Conservation (phyloP, 2,888 invertebrate species). For the Anaspis maculata region DNA sequence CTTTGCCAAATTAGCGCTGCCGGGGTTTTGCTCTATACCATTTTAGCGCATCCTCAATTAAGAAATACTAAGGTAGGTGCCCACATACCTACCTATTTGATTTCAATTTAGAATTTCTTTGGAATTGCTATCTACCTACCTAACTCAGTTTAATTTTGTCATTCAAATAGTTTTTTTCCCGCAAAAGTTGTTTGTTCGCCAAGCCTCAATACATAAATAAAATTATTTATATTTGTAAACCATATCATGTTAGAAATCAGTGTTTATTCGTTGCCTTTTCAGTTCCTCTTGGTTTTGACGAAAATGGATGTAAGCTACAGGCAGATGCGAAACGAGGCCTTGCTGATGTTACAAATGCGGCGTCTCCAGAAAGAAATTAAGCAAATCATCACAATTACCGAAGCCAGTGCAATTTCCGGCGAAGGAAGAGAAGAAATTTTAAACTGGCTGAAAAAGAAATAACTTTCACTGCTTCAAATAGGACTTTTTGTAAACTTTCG, state of each 20-base stretch:
- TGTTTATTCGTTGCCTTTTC: constrained; percentile 21
- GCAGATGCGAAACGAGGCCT: constrained; percentile 79
- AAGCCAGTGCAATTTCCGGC: constrained; percentile 66
- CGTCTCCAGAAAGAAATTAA: constrained; percentile 60
- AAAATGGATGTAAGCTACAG: constrained; percentile 83
- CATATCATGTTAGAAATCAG: neutral
- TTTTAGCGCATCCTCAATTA: constrained; percentile 64
- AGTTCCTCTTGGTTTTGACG: constrained; percentile 63
- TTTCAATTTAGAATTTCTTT: too few species aligned
- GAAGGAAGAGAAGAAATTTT: constrained; percentile 61
- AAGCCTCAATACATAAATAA: neutral
- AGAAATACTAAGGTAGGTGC: constrained; percentile 59
- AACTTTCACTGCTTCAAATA: constrained; percentile 9
- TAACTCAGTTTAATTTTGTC: too few species aligned
- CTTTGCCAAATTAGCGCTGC: constrained; percentile 80
- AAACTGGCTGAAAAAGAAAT: constrained; percentile 45
- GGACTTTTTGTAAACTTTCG: constrained; percentile 10
- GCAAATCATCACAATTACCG: constrained; percentile 60
- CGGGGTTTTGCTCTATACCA: constrained; percentile 69
- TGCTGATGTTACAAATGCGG: constrained; percentile 71
- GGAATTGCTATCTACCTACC: too few species aligned
- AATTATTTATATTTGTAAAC: too few species aligned
- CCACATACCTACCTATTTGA: too few species aligned
- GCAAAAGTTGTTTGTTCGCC: neutral
- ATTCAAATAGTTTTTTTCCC: constrained; percentile 5